These are phyloP conservation scores for Epizoanthus illoricatus DNA, from an alignment of 92 coral and sea anemone genomes.

Conservation along the genomic window DNA sequence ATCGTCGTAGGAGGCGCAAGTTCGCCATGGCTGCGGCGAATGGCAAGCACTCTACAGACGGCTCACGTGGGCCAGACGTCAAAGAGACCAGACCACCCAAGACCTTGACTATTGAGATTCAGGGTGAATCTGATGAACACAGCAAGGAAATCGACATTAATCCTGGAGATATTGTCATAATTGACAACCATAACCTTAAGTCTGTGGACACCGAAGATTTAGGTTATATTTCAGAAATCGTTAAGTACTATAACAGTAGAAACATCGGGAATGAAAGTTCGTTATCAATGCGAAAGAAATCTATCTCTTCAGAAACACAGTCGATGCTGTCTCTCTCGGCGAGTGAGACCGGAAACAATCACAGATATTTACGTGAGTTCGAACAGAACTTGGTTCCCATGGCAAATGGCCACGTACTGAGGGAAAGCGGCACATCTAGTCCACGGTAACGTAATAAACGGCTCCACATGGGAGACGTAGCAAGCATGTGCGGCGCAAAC, in stretches of 20 bases:
- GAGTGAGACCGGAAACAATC: conserved; percentile 62
- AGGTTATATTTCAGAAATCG: conserved; percentile 85
- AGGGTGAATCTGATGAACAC: conserved; percentile 64
- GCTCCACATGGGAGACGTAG: background rate
- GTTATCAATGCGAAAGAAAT: conserved; percentile 64
- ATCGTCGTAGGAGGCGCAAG: conserved; percentile 54
- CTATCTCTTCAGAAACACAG: conserved; percentile 68
- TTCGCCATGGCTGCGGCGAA: conserved; percentile 32
- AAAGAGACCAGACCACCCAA: conserved; percentile 50
- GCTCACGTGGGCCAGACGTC: conserved; percentile 30
- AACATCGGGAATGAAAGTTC: conserved; percentile 74
- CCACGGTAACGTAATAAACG: background rate
- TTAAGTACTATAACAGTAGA: conserved; percentile 78
- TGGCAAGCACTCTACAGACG: background rate
- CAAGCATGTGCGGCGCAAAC: too few relatives aligned
- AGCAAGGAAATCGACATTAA: conserved; percentile 75
- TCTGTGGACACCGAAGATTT: conserved; percentile 80
- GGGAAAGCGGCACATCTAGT: conserved; percentile 14
- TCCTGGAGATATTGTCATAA: conserved; percentile 84
- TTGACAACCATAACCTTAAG: conserved; percentile 76
- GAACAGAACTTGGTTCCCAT: conserved; percentile 5
- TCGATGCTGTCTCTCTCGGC: conserved; percentile 70
- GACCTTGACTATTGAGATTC: conserved; percentile 80
- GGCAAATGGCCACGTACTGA: conserved; percentile 10
- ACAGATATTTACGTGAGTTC: conserved; percentile 15